Evolutionary conservation across 2,888 invertebrate genomes (phyloP), one percentile per base, ranked within the genome.

Genomic region (Tinea pellionella): DNA sequence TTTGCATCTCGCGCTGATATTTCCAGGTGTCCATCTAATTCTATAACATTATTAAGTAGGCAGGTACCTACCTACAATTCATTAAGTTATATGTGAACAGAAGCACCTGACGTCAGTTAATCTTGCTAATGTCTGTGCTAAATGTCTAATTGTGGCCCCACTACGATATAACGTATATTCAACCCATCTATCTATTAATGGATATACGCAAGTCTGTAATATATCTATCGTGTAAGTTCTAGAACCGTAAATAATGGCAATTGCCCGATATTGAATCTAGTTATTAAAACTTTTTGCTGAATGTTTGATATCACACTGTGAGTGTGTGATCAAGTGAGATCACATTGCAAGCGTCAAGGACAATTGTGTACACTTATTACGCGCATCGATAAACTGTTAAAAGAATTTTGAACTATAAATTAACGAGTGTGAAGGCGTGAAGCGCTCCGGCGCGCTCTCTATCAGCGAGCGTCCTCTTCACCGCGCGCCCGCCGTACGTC

Each of bases 21-120:
- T 37, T 37, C 37, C 2, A n/a, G 37, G 37, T n/a, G 37, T n/a
- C 4, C n/a, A n/a, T n/a, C n/a, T n/a, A n/a, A n/a, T n/a, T 37
- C 37, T n/a, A 9, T 37, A 37, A 37, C n/a, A 15, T 15, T 47
- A 47, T 47, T n/a, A 13, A 47, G 47, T 6, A 41, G 41, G 24
- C n/a, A n/a, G n/a, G n/a, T n/a, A n/a, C n/a, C n/a, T n/a, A n/a
- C n/a, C n/a, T 43, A 43, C 59, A 43, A 24, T 43, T 43, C 29
- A 59, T 29, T 47, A 19, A 43, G 47, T 59, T 29, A 61, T 51
- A 61, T 53, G 61, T 62, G 74, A 70, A 72, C 65, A 63, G 60
- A 55, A 67, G 62, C 79, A 78, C 67, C 69, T 78, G 79, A 62
- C 65, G 61, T 62, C 70, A 67, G 67, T 80, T 69, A 73, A 76